Conservation (phyloP, 2,113 vertebrate species). For the Paramormyrops kingsleyae region DNA sequence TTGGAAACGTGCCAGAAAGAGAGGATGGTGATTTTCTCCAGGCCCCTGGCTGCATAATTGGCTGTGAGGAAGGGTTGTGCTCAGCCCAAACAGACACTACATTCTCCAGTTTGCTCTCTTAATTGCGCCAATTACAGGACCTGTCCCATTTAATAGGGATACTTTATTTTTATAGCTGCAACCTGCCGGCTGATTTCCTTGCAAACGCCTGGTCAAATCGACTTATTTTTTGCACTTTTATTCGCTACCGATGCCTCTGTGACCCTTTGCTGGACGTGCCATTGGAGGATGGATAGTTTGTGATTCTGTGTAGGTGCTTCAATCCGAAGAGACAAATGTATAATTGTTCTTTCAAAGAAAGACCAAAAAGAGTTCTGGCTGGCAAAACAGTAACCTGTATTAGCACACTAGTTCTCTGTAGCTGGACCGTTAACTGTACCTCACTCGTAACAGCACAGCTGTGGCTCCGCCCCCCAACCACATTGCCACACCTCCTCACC, state of each 20-base stretch:
- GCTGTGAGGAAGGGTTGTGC: background rate
- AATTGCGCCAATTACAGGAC: background rate
- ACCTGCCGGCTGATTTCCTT: background rate
- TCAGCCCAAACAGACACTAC: background rate
- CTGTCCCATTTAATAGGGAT: background rate
- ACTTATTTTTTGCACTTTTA: background rate
- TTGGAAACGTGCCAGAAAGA: background rate
- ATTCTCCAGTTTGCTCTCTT: background rate
- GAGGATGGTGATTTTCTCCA: background rate
- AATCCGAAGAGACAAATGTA: background rate
- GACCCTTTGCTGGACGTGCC: background rate
- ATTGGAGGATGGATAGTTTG: background rate
- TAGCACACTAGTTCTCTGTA: background rate
- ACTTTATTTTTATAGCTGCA: background rate
- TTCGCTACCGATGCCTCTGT: background rate
- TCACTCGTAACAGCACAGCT: background rate
- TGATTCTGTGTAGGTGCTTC: background rate
- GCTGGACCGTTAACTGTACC: background rate
- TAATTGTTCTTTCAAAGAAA: background rate
- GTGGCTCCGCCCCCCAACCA: background rate
- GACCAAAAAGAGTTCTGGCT: background rate
- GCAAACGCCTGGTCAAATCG: background rate
- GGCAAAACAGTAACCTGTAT: background rate
- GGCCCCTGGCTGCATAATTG: background rate
- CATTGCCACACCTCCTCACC: conserved; percentile 45